Evolutionary conservation across 2,888 invertebrate species (phyloP).

Genomic region (Sinelater perroti): DNA sequence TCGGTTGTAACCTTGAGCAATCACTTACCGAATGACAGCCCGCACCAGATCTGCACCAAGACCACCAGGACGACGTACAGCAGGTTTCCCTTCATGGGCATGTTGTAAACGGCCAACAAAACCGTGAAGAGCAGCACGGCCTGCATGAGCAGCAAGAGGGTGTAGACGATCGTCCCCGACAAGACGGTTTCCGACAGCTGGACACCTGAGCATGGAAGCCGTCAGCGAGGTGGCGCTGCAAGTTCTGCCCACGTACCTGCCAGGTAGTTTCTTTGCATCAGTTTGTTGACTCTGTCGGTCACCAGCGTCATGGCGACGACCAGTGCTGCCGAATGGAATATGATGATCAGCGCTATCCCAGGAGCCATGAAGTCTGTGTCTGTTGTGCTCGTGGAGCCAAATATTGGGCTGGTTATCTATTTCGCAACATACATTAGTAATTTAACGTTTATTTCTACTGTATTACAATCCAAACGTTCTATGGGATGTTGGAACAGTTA

Average conservation of each 20-base stretch:
- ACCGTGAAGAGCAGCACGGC: slow-evolving; percentile 29
- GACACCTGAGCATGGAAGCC: slow-evolving; percentile 26
- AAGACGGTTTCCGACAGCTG: slow-evolving; percentile 34
- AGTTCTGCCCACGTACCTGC: slow-evolving; percentile 26
- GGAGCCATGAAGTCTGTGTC: slow-evolving; percentile 37
- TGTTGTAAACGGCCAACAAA: slow-evolving; percentile 29
- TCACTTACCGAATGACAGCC: slow-evolving; percentile 39
- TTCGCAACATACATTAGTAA: not conserved
- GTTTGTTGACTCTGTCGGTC: slow-evolving; percentile 25
- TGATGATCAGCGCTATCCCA: slow-evolving; percentile 31
- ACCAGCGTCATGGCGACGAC: slow-evolving; percentile 33
- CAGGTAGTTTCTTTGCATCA: slow-evolving; percentile 34
- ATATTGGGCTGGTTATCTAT: slow-evolving; percentile 34
- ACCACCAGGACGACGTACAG: slow-evolving; percentile 24
- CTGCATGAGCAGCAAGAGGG: slow-evolving; percentile 34
- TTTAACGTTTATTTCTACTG: not conserved
- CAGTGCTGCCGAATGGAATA: slow-evolving; percentile 37
- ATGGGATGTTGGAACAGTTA: no score
- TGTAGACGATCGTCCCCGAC: slow-evolving; percentile 35
- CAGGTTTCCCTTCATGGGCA: slow-evolving; percentile 21
- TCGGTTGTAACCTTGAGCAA: not conserved
- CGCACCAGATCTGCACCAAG: slow-evolving; percentile 37
- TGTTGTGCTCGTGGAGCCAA: slow-evolving; percentile 21
- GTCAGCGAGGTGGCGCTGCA: no score
- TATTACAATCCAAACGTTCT: no score